Conservation (phyloP, 2,888 invertebrate species). For the Mesorhabditis belari region DNA sequence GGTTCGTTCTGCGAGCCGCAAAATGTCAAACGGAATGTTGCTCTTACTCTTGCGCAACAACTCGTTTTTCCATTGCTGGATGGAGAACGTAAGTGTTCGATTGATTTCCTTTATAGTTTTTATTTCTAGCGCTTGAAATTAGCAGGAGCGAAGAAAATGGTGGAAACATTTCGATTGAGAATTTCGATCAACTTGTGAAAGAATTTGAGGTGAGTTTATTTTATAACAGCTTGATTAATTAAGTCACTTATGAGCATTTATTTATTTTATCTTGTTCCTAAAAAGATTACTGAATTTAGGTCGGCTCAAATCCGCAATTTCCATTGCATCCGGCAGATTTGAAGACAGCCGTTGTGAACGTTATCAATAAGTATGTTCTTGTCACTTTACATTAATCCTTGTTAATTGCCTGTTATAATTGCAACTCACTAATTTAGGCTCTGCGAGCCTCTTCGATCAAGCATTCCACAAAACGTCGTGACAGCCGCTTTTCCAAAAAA, state of each 20-base stretch:
- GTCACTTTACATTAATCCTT: not conserved
- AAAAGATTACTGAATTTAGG: not conserved
- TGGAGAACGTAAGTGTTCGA: not conserved
- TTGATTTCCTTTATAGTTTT: not conserved
- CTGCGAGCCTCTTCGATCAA: slow-evolving; percentile 23
- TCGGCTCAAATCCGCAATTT: slow-evolving; percentile 21
- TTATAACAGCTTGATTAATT: not conserved
- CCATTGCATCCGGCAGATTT: slow-evolving; percentile 84
- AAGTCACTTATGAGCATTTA: no score
- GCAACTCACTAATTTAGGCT: slow-evolving; percentile 12
- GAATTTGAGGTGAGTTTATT: slow-evolving; percentile 67
- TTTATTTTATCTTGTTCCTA: not conserved
- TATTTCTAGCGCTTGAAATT: slow-evolving; percentile 27
- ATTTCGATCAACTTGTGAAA: slow-evolving; percentile 72
- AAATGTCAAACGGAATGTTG: slow-evolving; percentile 43
- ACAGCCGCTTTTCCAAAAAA: slow-evolving; percentile 27
- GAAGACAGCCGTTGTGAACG: slow-evolving; percentile 74
- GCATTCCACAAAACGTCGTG: slow-evolving; percentile 22
- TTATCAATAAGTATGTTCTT: slow-evolving; percentile 67
- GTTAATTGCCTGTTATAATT: not conserved
- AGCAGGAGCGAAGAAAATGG: slow-evolving; percentile 64
- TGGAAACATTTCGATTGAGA: slow-evolving; percentile 69
- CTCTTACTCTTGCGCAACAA: slow-evolving; percentile 33
- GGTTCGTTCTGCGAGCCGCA: slow-evolving; percentile 49
- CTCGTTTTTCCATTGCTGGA: slow-evolving; percentile 37